Evolutionary conservation across 2,888 invertebrate species (phyloP), one percentile per base, ranked within the genome.

Genomic region (Baccha elongata): DNA sequence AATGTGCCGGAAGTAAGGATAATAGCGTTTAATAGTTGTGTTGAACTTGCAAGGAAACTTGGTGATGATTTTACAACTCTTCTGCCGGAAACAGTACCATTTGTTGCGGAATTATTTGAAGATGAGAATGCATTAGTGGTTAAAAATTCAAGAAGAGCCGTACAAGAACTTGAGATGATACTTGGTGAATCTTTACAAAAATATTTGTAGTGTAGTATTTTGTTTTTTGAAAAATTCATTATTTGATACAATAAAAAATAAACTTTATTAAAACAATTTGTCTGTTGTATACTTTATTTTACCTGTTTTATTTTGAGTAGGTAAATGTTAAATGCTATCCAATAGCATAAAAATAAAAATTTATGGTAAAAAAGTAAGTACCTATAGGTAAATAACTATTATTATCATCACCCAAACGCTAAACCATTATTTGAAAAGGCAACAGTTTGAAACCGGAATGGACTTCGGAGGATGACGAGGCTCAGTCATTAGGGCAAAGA

Each of bases 41-140:
- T 95, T 64, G 94, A 95, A 85, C 93, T 97, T 87, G 97, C 96
- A 2, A 93, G 93, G 53, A 96, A 96, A 88, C 91, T 98, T 1
- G 97, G 96, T 2, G 96, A 97, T 89, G 96, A 96, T 88, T 98
- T 97, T 91, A 92, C 97, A 86, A 94, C 97, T 0, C 92, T 98
- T 0, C 90, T 98, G 58, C 97, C 98, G 0, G 98, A 99, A 89
- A 97, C 97, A 3, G 95, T 98, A 80, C 98, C 98, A 0, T 98
- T 98, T 92, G 92, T 99, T 35, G 97, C 98, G 0, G 98, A 99
- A 89, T 92, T 99, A 13, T 92, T 98, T 86, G 98, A 98, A 92
- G 98, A 97, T 88, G 96, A 96, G 85, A 95, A 96, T 85, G 94
- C 95, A 84, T 93, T 92, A 32, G 97, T 98, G 35, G 98, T 98